Percentiles rank a stretch among this genome's conserved stretches.
These are phyloP conservation scores for Coenonympha arcania DNA, from an alignment of 2,888 invertebrate species.

Conservation along the genomic window DNA sequence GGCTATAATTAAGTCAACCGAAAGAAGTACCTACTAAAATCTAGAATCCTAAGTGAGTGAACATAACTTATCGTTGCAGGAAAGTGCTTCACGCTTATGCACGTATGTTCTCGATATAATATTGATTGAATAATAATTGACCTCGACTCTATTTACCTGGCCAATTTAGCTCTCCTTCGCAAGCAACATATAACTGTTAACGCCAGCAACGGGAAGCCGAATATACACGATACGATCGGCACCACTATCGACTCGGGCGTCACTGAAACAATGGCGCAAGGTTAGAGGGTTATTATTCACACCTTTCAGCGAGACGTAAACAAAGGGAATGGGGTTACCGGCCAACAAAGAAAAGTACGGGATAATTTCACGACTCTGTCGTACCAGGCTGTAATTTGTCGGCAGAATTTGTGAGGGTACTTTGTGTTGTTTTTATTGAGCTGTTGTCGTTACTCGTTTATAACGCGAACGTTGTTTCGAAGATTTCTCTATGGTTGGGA, in stretches of 20 bases:
- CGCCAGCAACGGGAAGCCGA: conserved; percentile 90
- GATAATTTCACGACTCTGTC: conserved; percentile 1
- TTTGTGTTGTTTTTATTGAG: not conserved
- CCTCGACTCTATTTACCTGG: conserved; percentile 56
- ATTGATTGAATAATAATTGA: not conserved
- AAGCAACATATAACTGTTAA: conserved; percentile 90
- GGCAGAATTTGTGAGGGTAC: not conserved
- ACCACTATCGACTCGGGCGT: conserved; percentile 91
- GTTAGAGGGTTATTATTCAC: conserved; percentile 12
- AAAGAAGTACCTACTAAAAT: no score
- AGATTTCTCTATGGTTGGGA: no score
- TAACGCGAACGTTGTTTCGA: no score
- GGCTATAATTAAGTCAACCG: no score
- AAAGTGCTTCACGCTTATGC: no score
- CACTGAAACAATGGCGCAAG: conserved; percentile 73
- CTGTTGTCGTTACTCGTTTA: no score
- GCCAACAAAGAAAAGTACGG: conserved; percentile 16
- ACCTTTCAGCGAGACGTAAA: conserved; percentile 11
- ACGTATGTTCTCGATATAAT: no score
- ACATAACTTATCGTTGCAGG: no score
- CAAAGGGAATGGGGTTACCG: conserved; percentile 18
- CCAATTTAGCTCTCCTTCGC: conserved; percentile 85
- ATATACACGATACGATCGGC: conserved; percentile 90
- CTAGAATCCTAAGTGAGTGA: no score
- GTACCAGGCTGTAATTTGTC: not conserved